Conservation (phyloP, 2,888 invertebrate species). For the Apodemia zela region DNA sequence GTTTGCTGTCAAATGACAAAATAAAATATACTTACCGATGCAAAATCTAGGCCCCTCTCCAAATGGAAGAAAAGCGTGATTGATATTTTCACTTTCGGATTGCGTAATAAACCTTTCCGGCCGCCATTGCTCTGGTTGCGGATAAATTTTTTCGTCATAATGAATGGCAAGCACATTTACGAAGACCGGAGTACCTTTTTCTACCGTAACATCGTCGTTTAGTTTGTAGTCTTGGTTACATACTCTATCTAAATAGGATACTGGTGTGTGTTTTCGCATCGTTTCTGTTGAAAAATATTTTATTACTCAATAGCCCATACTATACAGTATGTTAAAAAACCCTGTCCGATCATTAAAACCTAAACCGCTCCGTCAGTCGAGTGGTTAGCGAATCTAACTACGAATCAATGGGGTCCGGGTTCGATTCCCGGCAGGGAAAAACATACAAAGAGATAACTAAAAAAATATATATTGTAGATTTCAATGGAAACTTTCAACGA, state of each 20-base stretch:
- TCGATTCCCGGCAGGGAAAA: too few species aligned
- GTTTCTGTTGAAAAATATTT: constrained; percentile 47
- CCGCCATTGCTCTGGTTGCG: constrained; percentile 52
- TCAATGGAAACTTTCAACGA: too few species aligned
- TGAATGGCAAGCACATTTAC: constrained; percentile 55
- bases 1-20: too few species aligned
- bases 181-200: constrained; percentile 51
- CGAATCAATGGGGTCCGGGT: too few species aligned
- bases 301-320: too few species aligned
- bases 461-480: too few species aligned
- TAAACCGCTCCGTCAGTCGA: too few species aligned
- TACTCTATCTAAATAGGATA: constrained; percentile 50
- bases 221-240: constrained; percentile 47
- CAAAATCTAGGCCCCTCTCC: constrained; percentile 35
- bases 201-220: constrained; percentile 47
- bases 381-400: too few species aligned
- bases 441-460: too few species aligned
- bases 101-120: constrained; percentile 50
- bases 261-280: constrained; percentile 51
- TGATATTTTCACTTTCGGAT: constrained; percentile 46
- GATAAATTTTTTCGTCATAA: constrained; percentile 47
- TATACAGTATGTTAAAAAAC: too few species aligned
- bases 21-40: constrained; percentile 39
- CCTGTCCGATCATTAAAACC: too few species aligned
- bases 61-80: constrained; percentile 56